Conservation (phyloP, 2,888 invertebrate species). For the Tridacna crocea region DNA sequence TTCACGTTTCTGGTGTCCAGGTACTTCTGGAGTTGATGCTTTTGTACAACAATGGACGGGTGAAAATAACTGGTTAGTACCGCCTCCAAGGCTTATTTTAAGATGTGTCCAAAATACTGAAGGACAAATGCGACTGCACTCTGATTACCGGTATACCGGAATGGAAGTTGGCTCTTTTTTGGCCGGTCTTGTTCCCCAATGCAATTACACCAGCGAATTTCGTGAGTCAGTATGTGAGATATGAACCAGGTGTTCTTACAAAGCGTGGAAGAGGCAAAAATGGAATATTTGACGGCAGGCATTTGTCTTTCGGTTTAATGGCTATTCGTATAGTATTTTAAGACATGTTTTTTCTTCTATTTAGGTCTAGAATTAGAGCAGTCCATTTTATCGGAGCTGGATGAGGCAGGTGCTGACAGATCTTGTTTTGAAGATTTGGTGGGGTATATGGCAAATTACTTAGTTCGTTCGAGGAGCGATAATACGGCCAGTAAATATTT, state of each 20-base stretch:
- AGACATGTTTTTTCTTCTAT: not conserved
- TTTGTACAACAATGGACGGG: not conserved
- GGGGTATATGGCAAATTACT: slow-evolving; percentile 21
- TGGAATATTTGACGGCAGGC: slow-evolving; percentile 38
- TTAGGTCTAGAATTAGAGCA: slow-evolving; percentile 33
- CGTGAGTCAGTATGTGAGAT: slow-evolving; percentile 21
- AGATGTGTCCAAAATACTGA: slow-evolving; percentile 16
- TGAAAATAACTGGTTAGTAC: slow-evolving; percentile 33
- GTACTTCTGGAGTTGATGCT: slow-evolving; percentile 18
- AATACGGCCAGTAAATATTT: slow-evolving; percentile 42
- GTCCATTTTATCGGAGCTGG: slow-evolving; percentile 14
- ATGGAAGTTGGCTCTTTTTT: slow-evolving; percentile 41
- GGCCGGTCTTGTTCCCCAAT: slow-evolving; percentile 36
- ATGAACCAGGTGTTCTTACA: slow-evolving; percentile 35
- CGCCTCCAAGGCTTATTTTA: slow-evolving; percentile 25
- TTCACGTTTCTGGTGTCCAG: slow-evolving; percentile 29
- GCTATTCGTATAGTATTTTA: slow-evolving; percentile 23
- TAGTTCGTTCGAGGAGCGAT: slow-evolving; percentile 38
- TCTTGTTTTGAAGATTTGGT: slow-evolving; percentile 7
- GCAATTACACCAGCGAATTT: slow-evolving; percentile 11
- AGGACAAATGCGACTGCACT: slow-evolving; percentile 6
- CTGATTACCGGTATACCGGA: slow-evolving; percentile 28
- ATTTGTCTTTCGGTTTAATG: slow-evolving; percentile 27
- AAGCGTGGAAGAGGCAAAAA: slow-evolving; percentile 35
- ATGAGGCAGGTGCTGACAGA: not conserved